phyloP scores from a whole-genome alignment of 2,888 invertebrate genomes.

The Drosophila percnosoma region DNA sequence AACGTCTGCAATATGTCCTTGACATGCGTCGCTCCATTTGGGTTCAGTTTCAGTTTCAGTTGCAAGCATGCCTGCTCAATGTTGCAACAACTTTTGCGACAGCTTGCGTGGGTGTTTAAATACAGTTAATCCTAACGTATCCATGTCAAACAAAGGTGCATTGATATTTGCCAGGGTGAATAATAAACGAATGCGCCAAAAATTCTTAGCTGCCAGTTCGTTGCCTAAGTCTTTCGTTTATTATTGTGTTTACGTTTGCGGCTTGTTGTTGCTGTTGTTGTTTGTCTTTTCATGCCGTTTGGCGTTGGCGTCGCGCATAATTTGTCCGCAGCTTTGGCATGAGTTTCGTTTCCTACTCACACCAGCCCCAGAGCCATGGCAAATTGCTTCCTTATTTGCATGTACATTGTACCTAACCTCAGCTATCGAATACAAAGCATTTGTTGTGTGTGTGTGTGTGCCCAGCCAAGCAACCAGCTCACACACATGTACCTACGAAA shows the following conservation, averaged over 20 bases:
- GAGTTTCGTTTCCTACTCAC: constrained; percentile 65
- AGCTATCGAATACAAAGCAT: constrained; percentile 27
- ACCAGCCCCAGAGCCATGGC: constrained; percentile 56
- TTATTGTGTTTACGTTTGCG: constrained; percentile 54
- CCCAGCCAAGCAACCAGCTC: constrained; percentile 23
- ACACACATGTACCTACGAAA: constrained; percentile 1
- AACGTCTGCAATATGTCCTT: constrained; percentile 49
- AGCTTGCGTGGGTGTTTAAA: constrained; percentile 31
- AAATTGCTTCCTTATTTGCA: constrained; percentile 73
- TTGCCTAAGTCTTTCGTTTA: constrained; percentile 17
- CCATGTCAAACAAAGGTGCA: background rate
- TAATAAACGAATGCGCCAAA: constrained; percentile 30
- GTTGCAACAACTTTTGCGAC: constrained; percentile 33
- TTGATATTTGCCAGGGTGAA: constrained; percentile 9
- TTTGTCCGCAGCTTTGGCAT: constrained; percentile 59
- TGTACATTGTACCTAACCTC: constrained; percentile 42
- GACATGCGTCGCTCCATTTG: constrained; percentile 41
- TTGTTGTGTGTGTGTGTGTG: constrained; percentile 1
- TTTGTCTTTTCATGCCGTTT: constrained; percentile 1
- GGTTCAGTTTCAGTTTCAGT: constrained; percentile 6
- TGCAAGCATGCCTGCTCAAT: background rate
- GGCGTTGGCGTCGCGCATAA: constrained; percentile 61
- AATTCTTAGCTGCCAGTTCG: constrained; percentile 47
- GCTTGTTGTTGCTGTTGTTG: background rate
- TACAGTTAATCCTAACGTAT: constrained; percentile 6